Conservation (phyloP, 2,888 invertebrate species). For the Tenodera sinensis region DNA sequence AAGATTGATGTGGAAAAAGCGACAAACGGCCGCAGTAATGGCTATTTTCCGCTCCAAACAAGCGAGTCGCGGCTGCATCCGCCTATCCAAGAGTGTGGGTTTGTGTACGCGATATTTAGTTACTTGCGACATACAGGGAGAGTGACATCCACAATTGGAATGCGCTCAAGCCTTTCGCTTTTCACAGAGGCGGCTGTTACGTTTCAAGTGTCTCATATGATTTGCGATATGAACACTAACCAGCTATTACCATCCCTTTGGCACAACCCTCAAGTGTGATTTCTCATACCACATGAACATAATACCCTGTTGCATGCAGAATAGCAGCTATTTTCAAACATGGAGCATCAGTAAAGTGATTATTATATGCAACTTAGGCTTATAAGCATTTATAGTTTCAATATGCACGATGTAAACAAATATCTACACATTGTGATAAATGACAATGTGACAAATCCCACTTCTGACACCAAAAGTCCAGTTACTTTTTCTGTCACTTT, state of each 20-base stretch:
- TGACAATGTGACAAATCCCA: too few species aligned
- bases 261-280: neutral
- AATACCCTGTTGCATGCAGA: too few species aligned
- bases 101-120: neutral
- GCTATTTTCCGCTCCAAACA: neutral
- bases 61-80: neutral
- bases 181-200: neutral
- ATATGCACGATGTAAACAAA: too few species aligned
- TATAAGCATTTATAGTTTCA: too few species aligned
- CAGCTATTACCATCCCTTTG: neutral
- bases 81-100: neutral
- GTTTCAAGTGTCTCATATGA: neutral
- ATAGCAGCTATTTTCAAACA: too few species aligned
- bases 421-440: too few species aligned
- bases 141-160: neutral
- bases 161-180: neutral
- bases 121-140: neutral
- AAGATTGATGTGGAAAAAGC: neutral
- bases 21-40: neutral
- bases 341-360: too few species aligned
- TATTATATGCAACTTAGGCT: too few species aligned
- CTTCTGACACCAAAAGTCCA: too few species aligned
- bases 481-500: too few species aligned
- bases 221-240: neutral
- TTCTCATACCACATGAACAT: too few species aligned